Conservation (phyloP, 2,888 invertebrate species). For the Thera britannica region DNA sequence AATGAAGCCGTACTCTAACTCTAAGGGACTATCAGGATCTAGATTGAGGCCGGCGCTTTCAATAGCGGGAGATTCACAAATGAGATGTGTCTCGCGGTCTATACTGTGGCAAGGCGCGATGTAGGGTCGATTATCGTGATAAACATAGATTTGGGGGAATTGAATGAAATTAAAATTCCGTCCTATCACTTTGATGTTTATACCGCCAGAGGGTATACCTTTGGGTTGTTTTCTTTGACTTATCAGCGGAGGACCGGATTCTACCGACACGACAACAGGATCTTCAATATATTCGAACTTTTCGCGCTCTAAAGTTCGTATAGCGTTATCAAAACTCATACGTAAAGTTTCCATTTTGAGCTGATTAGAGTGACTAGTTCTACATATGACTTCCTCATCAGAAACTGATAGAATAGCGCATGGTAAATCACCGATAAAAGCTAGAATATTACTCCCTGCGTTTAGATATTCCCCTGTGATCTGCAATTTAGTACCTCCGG, state of each 20-base stretch:
- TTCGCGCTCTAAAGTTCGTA: slow-evolving; percentile 91
- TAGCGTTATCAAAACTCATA: slow-evolving; percentile 94
- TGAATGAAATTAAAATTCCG: slow-evolving; percentile 95
- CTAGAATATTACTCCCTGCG: slow-evolving; percentile 96
- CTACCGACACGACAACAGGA: slow-evolving; percentile 93
- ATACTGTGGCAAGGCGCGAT: slow-evolving; percentile 87
- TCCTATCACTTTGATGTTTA: slow-evolving; percentile 94
- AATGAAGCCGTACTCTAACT: slow-evolving; percentile 96
- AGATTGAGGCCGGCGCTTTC: slow-evolving; percentile 88
- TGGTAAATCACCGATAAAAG: slow-evolving; percentile 93
- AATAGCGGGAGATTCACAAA: slow-evolving; percentile 94
- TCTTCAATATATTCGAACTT: slow-evolving; percentile 95
- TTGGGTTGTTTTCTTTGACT: slow-evolving; percentile 91
- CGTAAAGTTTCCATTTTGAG: slow-evolving; percentile 89
- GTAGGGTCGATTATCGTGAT: slow-evolving; percentile 92
- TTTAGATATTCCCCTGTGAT: slow-evolving; percentile 97
- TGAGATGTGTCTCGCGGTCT: slow-evolving; percentile 91
- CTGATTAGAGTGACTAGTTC: slow-evolving; percentile 90
- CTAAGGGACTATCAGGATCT: slow-evolving; percentile 92
- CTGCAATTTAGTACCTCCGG: slow-evolving; percentile 96
- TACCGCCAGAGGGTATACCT: slow-evolving; percentile 96
- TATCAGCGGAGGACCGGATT: slow-evolving; percentile 87
- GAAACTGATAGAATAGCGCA: slow-evolving; percentile 93
- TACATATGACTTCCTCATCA: slow-evolving; percentile 91
- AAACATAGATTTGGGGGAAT: slow-evolving; percentile 97